Percentiles rank a stretch among this genome's conserved stretches.
Evolutionary conservation across 2,888 invertebrate species (phyloP).

Genomic region (Chaetoderma sp.): DNA sequence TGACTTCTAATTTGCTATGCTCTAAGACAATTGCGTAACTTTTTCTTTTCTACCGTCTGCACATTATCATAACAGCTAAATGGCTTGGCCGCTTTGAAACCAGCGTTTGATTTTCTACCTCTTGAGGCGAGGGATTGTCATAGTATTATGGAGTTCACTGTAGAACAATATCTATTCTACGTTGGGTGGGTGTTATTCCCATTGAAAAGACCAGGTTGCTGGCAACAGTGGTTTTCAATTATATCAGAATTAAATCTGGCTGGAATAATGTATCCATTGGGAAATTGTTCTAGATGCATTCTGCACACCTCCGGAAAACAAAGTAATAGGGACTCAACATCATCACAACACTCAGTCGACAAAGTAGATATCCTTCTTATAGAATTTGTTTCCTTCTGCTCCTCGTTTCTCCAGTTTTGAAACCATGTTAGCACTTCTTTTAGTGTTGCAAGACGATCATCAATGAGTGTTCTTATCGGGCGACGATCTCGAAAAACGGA

Average conservation of each 20-base stretch:
- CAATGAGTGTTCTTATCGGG: not conserved
- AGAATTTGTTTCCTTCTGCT: not conserved
- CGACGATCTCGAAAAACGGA: not conserved
- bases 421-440: not conserved
- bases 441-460: not conserved
- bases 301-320: conserved; percentile 6
- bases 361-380: not conserved
- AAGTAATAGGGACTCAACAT: conserved; percentile 8
- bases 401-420: not conserved
- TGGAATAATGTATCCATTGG: conserved; percentile 9
- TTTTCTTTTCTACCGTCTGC: too few species aligned
- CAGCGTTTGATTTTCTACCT: conserved; percentile 17
- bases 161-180: conserved; percentile 15
- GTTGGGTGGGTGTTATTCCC: conserved; percentile 18
- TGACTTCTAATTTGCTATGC: too few species aligned
- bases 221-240: conserved; percentile 24
- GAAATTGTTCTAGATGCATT: not conserved
- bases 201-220: conserved; percentile 16
- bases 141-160: conserved; percentile 19
- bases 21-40: too few species aligned
- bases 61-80: not conserved
- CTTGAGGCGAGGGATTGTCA: conserved; percentile 18
- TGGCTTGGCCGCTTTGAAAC: conserved; percentile 9
- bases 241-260: conserved; percentile 16
- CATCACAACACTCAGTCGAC: conserved; percentile 10